phyloP scores from a whole-genome alignment of 1,140 invertebrate species.

The Drosophila ohnishii region DNA sequence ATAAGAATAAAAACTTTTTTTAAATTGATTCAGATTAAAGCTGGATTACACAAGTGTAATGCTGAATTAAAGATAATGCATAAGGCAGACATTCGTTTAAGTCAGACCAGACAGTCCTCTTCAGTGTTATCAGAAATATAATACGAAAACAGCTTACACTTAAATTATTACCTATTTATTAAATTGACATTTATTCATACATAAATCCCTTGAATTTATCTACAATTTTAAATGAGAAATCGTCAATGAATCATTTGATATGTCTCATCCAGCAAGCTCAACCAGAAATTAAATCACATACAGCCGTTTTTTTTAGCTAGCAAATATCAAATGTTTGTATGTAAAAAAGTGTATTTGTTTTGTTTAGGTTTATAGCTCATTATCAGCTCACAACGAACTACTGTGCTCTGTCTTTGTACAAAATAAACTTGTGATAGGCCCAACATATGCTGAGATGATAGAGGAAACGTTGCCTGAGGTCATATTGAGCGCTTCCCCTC shows the following conservation, averaged over 20 bases:
- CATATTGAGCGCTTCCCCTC: constrained; percentile 11
- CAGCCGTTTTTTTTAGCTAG: constrained; percentile 49
- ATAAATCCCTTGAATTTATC: constrained; percentile 11
- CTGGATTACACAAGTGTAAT: neutral
- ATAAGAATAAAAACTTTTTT: neutral
- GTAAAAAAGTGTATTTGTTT: constrained; percentile 20
- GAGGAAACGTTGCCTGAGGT: constrained; percentile 10
- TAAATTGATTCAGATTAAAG: constrained; percentile 8
- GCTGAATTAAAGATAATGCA: constrained; percentile 14
- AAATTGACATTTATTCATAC: neutral
- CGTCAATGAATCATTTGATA: constrained; percentile 51
- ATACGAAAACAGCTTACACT: neutral
- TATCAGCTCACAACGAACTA: constrained; percentile 20
- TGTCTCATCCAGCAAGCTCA: constrained; percentile 6
- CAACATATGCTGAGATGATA: constrained; percentile 20
- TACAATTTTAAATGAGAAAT: constrained; percentile 4
- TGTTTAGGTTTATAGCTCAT: constrained; percentile 28
- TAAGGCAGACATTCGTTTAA: neutral
- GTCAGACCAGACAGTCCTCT: neutral
- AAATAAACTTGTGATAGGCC: neutral
- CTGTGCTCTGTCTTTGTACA: neutral
- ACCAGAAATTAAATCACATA: constrained; percentile 25
- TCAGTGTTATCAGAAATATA: constrained; percentile 1
- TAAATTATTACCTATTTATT: neutral
- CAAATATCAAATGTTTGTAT: constrained; percentile 47